These are phyloP conservation scores for Lepidonotus clava DNA, from an alignment of 2,888 invertebrate genomes.

Conservation along the genomic window DNA sequence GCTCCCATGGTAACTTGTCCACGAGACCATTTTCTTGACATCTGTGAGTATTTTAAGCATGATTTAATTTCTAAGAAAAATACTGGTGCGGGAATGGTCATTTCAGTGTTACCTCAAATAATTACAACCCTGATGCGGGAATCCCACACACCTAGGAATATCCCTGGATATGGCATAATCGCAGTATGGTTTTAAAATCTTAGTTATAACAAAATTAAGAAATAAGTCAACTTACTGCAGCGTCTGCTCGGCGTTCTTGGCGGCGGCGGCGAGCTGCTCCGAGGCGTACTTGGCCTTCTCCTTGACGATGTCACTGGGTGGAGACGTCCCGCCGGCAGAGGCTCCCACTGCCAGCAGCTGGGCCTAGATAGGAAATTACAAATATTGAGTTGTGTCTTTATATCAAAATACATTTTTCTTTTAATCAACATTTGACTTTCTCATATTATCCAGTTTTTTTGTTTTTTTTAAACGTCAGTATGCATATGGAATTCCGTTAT, in stretches of 20 bases:
- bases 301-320: conserved; percentile 67
- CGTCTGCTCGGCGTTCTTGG: conserved; percentile 73
- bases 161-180: too few species aligned
- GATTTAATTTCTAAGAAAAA: too few species aligned
- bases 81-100: too few species aligned
- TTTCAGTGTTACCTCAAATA: too few species aligned
- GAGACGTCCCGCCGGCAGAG: conserved; percentile 62
- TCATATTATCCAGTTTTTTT: too few species aligned
- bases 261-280: conserved; percentile 73
- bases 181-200: too few species aligned
- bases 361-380: conserved; percentile 65
- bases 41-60: too few species aligned
- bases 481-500: background rate
- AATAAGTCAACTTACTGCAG: conserved; percentile 68
- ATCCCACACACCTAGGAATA: too few species aligned
- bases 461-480: background rate
- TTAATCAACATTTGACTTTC: background rate
- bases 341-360: conserved; percentile 67
- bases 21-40: too few species aligned
- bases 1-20: too few species aligned
- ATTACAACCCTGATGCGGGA: too few species aligned
- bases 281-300: conserved; percentile 74
- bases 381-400: background rate
- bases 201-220: too few species aligned
- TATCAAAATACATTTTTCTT: background rate